A percentile compares a stretch with the other conserved stretches of the same genome.
Conservation (phyloP, 2,797 vertebrate species). For the Notolepis coatsorum region DNA sequence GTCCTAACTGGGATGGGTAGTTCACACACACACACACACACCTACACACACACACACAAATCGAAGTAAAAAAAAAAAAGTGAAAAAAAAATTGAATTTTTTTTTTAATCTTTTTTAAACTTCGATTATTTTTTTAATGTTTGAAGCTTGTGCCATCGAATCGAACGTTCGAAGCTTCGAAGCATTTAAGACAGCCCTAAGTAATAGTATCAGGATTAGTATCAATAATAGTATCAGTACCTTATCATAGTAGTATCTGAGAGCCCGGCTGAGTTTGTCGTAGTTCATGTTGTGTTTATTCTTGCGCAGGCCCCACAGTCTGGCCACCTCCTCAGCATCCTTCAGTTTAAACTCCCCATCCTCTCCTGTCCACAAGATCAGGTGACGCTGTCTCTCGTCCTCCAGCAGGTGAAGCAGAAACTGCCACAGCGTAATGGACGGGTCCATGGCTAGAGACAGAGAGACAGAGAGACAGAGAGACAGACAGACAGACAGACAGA, state of each 20-base stretch:
- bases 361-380: conserved; percentile 98
- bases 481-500: not conserved
- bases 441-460: conserved; percentile 89
- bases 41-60: no score
- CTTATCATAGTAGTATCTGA: conserved; percentile 99
- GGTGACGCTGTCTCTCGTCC: conserved; percentile 95
- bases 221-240: conserved; percentile 66
- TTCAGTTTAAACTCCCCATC: conserved; percentile 98
- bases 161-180: no score
- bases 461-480: not conserved
- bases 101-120: not conserved
- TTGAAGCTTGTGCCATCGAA: no score
- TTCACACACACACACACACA: no score
- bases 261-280: conserved; percentile 96
- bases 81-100: not conserved
- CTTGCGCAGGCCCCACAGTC: conserved; percentile 96
- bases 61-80: not conserved
- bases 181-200: no score
- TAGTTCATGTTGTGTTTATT: conserved; percentile 99
- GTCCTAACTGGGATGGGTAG: no score
- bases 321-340: conserved; percentile 97
- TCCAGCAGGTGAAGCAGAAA: conserved; percentile 97
- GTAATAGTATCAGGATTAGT: no score
- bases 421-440: conserved; percentile 98
- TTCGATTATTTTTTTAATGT: no score